A percentile compares a stretch with the other conserved stretches of the same genome.
phyloP scores from a whole-genome alignment of 2,113 vertebrate species.

The Gorsachius goisagi region DNA sequence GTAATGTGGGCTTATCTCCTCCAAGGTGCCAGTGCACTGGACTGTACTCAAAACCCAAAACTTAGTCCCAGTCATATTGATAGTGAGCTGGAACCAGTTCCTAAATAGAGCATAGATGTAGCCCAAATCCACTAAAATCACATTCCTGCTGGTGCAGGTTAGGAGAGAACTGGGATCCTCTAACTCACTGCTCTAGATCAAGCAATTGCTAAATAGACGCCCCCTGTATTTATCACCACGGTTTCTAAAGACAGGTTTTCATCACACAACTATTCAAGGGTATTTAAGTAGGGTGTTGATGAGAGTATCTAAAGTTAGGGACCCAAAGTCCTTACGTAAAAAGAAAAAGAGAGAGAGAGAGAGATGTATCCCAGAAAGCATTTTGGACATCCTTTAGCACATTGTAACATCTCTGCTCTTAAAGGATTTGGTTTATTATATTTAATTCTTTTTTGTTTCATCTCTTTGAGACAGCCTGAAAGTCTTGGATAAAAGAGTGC shows the following conservation, averaged over 20 bases:
- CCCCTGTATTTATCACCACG: not conserved
- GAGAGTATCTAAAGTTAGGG: not conserved
- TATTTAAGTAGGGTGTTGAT: not conserved
- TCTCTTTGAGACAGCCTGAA: not conserved
- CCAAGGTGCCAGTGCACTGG: not conserved
- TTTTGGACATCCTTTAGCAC: not conserved
- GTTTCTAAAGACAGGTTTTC: not conserved
- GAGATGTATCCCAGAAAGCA: not conserved
- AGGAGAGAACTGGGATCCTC: not conserved
- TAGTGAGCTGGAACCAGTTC: not conserved
- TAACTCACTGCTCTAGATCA: not conserved
- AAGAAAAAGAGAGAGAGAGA: not conserved
- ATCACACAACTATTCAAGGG: not conserved
- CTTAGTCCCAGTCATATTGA: not conserved
- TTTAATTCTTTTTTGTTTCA: not conserved
- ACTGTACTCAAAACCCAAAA: not conserved
- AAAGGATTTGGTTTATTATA: not conserved
- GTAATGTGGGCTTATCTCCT: not conserved
- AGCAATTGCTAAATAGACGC: rapidly evolving
- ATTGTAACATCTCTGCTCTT: not conserved
- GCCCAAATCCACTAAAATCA: not conserved
- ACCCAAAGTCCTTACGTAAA: not conserved
- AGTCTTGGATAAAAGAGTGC: not conserved
- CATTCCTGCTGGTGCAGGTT: not conserved
- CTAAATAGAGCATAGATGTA: not conserved